Percentiles rank a stretch among this genome's conserved stretches.
These are phyloP conservation scores for Apodemia hepburni DNA, from an alignment of 2,888 invertebrate species.

Conservation along the genomic window DNA sequence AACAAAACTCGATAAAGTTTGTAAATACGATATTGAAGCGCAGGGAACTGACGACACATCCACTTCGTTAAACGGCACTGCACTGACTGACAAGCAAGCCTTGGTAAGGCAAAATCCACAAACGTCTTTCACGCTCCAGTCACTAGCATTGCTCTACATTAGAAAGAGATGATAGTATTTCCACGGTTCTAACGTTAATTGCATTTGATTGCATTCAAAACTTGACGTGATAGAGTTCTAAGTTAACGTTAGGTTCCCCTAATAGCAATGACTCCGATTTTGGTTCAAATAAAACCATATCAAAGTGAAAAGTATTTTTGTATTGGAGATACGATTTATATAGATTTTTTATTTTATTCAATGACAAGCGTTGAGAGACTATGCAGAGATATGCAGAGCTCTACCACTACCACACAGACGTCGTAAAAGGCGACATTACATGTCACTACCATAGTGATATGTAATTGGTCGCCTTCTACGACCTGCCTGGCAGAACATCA, in stretches of 20 bases:
- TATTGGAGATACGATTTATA: not conserved
- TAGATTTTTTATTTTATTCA: too few relatives aligned
- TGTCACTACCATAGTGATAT: too few relatives aligned
- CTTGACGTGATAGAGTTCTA: constrained; percentile 47
- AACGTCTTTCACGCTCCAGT: constrained; percentile 51
- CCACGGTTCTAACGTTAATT: constrained; percentile 37
- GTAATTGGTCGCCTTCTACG: too few relatives aligned
- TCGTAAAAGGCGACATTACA: too few relatives aligned
- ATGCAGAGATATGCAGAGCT: too few relatives aligned
- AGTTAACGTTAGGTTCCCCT: constrained; percentile 31
- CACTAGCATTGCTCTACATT: constrained; percentile 28
- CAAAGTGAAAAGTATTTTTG: not conserved
- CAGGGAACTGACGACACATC: constrained; percentile 40
- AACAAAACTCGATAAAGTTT: constrained; percentile 69
- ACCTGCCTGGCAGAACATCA: too few relatives aligned
- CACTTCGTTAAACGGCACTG: constrained; percentile 43
- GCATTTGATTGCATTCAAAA: constrained; percentile 55
- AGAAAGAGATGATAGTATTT: constrained; percentile 45
- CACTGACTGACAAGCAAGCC: constrained; percentile 43
- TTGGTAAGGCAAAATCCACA: constrained; percentile 28
- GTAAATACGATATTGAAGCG: constrained; percentile 62
- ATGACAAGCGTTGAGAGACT: too few relatives aligned
- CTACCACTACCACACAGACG: too few relatives aligned
- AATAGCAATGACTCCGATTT: not conserved
- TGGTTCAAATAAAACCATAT: not conserved